phyloP scores from a whole-genome alignment of 2,888 invertebrate species.

The Drosophila borealis region DNA sequence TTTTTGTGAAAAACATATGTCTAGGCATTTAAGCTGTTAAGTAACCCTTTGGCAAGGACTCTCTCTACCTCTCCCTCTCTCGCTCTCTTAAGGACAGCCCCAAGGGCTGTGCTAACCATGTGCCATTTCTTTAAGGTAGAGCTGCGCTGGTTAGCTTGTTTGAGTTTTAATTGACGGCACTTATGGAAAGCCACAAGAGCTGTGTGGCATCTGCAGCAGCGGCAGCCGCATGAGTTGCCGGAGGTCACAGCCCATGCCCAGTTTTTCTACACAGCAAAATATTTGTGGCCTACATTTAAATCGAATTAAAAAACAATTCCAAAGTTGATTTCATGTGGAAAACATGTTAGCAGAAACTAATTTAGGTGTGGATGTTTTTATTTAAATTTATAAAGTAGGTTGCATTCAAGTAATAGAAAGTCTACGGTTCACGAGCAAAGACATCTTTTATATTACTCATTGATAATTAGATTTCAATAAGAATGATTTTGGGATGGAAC shows the following conservation, averaged over 20 bases:
- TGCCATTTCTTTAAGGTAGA: constrained; percentile 54
- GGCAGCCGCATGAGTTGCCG: constrained; percentile 6
- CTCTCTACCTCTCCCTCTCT: not conserved
- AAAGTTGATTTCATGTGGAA: not conserved
- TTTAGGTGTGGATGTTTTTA: too few relatives aligned
- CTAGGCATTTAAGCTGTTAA: constrained; percentile 62
- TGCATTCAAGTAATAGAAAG: too few relatives aligned
- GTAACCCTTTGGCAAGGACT: constrained; percentile 62
- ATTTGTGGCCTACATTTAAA: not conserved
- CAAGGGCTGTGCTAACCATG: constrained; percentile 38
- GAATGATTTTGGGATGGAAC: too few relatives aligned
- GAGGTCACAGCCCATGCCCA: constrained; percentile 26
- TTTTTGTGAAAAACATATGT: constrained; percentile 62
- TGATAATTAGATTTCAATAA: too few relatives aligned
- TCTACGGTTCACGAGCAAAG: too few relatives aligned
- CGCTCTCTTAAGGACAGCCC: constrained; percentile 19
- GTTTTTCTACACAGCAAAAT: constrained; percentile 14
- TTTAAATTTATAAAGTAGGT: too few relatives aligned
- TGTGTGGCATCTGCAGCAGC: constrained; percentile 64
- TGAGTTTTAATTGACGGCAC: constrained; percentile 68
- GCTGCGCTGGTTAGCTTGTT: constrained; percentile 21
- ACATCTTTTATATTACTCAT: too few relatives aligned
- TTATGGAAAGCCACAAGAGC: constrained; percentile 56
- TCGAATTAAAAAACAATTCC: not conserved
- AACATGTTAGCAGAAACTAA: too few relatives aligned